Percentiles rank a stretch among this genome's conserved stretches.
Conservation (phyloP, 2,888 invertebrate genomes). For the Agrilus cyanescens region DNA sequence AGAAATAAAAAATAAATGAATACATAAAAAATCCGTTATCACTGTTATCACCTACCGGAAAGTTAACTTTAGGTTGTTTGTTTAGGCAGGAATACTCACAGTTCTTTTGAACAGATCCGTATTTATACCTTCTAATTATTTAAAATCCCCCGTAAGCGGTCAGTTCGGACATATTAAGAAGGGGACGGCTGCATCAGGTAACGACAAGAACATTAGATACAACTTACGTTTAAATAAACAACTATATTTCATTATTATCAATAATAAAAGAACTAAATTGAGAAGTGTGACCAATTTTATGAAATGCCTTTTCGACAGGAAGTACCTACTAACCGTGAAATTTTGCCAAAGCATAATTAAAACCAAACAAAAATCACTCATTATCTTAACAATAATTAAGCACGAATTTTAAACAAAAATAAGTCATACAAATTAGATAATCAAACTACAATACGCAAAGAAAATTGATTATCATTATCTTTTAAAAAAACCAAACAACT, state of each 20-base stretch:
- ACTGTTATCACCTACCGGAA: slow-evolving; percentile 4
- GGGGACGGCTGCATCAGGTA: no score
- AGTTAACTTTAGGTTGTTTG: not conserved
- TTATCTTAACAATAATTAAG: no score
- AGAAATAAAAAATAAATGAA: not conserved
- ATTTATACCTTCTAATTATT: slow-evolving; percentile 14
- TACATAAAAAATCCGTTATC: not conserved
- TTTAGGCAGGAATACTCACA: not conserved
- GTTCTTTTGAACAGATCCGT: slow-evolving; percentile 2
- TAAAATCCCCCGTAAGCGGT: slow-evolving; percentile 5
- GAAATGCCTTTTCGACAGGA: slow-evolving; percentile 1
- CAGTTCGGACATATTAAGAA: slow-evolving; percentile 1
- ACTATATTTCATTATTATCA: slow-evolving; percentile 6
- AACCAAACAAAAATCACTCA: no score
- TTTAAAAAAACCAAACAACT: no score
- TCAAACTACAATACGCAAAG: no score
- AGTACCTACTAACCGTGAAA: no score
- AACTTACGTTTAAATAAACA: slow-evolving; percentile 9
- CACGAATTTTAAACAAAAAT: no score
- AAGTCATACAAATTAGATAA: no score
- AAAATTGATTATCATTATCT: no score
- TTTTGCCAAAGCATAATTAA: no score
- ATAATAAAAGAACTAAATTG: slow-evolving; percentile 11
- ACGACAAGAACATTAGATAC: slow-evolving; percentile 5
- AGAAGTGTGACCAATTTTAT: slow-evolving; percentile 16